phyloP scores from a whole-genome alignment of 2,888 invertebrate genomes.

The Pandemis corylana region DNA sequence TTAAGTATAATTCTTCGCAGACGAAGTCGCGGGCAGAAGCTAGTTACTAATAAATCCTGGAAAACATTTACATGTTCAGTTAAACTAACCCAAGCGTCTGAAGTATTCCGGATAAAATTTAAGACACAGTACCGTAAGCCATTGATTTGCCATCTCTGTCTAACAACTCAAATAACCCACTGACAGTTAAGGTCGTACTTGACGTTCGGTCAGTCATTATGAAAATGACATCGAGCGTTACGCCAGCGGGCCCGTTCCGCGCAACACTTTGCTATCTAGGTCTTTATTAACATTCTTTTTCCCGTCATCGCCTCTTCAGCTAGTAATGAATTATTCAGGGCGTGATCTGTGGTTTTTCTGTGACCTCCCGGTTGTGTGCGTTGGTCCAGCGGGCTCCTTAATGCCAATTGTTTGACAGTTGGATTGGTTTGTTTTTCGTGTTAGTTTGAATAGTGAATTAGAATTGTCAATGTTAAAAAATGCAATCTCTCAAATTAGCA shows the following conservation, averaged over 20 bases:
- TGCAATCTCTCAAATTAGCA: no score
- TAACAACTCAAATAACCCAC: not conserved
- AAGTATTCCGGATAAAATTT: no score
- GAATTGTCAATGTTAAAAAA: no score
- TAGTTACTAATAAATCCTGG: no score
- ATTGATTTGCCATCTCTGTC: no score
- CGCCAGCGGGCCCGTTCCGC: conserved; percentile 21
- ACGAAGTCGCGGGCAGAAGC: no score
- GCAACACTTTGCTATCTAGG: conserved; percentile 44
- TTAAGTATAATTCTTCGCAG: no score
- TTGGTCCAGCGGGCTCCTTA: conserved; percentile 37
- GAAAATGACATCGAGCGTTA: conserved; percentile 38
- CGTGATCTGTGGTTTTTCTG: conserved; percentile 61
- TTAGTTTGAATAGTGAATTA: no score
- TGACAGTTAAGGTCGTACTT: not conserved
- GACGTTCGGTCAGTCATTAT: conserved; percentile 13
- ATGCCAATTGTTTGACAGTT: not conserved
- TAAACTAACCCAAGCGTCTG: no score
- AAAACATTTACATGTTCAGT: no score
- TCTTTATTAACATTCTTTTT: conserved; percentile 56
- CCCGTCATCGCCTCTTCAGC: conserved; percentile 57
- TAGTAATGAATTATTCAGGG: conserved; percentile 68
- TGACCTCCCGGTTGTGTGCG: conserved; percentile 51
- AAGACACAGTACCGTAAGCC: no score
- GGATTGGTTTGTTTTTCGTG: no score